Conservation (phyloP, 2,797 vertebrate genomes). For the Scyliorhinus canicula region DNA sequence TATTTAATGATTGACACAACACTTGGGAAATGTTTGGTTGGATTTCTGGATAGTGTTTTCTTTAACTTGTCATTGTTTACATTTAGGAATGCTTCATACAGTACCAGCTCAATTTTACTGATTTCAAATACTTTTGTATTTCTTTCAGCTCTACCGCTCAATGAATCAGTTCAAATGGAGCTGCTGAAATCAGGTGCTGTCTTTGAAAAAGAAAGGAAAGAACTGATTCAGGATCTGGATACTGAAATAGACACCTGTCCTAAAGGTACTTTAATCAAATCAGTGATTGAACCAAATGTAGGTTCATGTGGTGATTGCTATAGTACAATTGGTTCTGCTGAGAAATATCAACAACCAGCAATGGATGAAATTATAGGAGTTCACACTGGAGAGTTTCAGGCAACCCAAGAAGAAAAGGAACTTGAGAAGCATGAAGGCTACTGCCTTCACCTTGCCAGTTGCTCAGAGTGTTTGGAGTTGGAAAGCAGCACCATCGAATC, state of each 20-base stretch:
- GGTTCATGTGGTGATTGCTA: neutral
- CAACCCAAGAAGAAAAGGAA: constrained; percentile 30
- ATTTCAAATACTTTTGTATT: neutral
- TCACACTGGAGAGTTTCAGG: neutral
- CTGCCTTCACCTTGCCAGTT: constrained; percentile 82
- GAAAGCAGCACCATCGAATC: constrained; percentile 90
- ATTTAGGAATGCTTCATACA: neutral
- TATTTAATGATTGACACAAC: neutral
- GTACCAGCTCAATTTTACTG: neutral
- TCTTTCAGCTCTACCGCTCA: constrained; percentile 70
- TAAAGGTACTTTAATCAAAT: neutral
- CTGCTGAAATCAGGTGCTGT: constrained; percentile 44
- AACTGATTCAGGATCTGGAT: neutral
- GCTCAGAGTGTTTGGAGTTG: constrained; percentile 81
- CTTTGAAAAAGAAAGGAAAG: neutral
- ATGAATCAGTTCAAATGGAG: constrained; percentile 59
- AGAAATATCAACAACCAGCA: neutral
- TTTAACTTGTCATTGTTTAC: neutral
- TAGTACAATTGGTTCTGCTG: neutral
- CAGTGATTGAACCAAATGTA: neutral
- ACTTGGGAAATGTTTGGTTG: neutral
- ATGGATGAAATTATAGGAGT: neutral
- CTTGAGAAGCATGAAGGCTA: constrained; percentile 45
- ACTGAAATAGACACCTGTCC: neutral
- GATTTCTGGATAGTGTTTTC: neutral